phyloP scores from a whole-genome alignment of 2,888 invertebrate genomes.

The Marasmarcha lunaedactyla region DNA sequence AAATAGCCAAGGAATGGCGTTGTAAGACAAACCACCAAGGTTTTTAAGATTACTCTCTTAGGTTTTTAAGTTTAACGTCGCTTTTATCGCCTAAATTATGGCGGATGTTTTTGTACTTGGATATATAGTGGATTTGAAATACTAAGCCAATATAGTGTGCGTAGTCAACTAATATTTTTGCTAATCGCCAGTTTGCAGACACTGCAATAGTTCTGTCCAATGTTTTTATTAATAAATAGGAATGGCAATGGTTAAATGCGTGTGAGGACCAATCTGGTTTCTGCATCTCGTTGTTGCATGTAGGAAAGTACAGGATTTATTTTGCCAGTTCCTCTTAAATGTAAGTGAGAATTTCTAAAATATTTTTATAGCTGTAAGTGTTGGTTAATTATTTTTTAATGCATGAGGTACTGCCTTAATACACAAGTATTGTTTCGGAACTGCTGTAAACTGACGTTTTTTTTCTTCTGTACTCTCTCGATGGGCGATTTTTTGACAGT shows the following conservation, averaged over 20 bases:
- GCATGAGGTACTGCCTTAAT: slow-evolving; percentile 43
- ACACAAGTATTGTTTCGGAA: slow-evolving; percentile 38
- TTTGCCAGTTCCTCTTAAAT: slow-evolving; percentile 70
- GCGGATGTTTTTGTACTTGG: slow-evolving; percentile 45
- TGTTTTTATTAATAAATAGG: slow-evolving; percentile 31
- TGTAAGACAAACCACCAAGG: slow-evolving; percentile 29
- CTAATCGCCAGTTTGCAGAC: slow-evolving; percentile 48
- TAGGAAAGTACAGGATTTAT: slow-evolving; percentile 59
- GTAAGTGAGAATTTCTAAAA: slow-evolving; percentile 69
- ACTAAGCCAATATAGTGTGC: slow-evolving; percentile 59
- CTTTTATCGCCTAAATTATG: slow-evolving; percentile 42
- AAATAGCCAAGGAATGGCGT: slow-evolving; percentile 16
- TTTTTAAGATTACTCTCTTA: slow-evolving; percentile 45
- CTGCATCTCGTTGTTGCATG: slow-evolving; percentile 35
- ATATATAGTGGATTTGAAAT: slow-evolving; percentile 61
- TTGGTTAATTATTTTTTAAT: slow-evolving; percentile 59
- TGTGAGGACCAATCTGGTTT: slow-evolving; percentile 55
- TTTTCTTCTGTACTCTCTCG: too few relatives aligned
- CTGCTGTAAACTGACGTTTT: too few relatives aligned
- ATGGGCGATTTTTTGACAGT: too few relatives aligned
- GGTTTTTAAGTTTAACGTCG: slow-evolving; percentile 53
- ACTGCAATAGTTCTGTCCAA: slow-evolving; percentile 43
- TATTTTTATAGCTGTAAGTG: slow-evolving; percentile 67
- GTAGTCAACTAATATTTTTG: slow-evolving; percentile 65
- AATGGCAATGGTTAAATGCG: slow-evolving; percentile 62